Percentiles rank a stretch among this genome's conserved stretches.
Evolutionary conservation across 2,888 invertebrate species (phyloP).

Genomic region (Caenorhabditis angaria): DNA sequence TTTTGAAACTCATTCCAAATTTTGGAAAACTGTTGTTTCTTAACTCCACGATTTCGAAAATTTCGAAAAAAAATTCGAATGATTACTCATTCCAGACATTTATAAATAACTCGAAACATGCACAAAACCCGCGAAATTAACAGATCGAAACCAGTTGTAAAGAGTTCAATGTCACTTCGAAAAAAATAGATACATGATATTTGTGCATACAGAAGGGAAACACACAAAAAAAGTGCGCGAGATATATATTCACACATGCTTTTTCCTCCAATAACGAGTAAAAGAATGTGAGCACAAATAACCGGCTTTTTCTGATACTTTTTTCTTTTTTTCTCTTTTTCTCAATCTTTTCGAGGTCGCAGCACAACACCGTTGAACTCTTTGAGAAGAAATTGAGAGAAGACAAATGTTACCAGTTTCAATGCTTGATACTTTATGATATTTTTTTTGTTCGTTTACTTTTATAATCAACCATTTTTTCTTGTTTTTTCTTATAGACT

Average conservation of each 20-base stretch:
- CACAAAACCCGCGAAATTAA: background rate
- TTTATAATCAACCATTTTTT: background rate
- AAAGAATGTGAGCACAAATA: background rate
- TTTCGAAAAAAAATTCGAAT: background rate
- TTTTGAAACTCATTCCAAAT: no score
- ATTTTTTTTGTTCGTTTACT: background rate
- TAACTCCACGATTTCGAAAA: background rate
- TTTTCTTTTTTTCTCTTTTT: no score
- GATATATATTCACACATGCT: slow-evolving; percentile 4
- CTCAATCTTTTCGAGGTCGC: background rate
- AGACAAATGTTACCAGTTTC: background rate
- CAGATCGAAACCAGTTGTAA: background rate
- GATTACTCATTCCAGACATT: background rate
- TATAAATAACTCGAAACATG: background rate
- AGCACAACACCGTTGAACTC: slow-evolving; percentile 1
- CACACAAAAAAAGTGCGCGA: slow-evolving; percentile 7
- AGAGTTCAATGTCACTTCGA: background rate
- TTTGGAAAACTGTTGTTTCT: no score
- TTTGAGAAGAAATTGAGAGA: background rate
- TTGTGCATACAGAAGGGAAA: slow-evolving; percentile 3
- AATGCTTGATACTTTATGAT: background rate
- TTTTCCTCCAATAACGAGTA: background rate
- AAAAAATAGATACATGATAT: slow-evolving; percentile 9
- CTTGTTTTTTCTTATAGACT: background rate
- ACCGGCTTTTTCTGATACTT: no score